These are phyloP conservation scores for Matsumurasca onukii DNA, from an alignment of 1,140 invertebrate species.

Conservation along the genomic window DNA sequence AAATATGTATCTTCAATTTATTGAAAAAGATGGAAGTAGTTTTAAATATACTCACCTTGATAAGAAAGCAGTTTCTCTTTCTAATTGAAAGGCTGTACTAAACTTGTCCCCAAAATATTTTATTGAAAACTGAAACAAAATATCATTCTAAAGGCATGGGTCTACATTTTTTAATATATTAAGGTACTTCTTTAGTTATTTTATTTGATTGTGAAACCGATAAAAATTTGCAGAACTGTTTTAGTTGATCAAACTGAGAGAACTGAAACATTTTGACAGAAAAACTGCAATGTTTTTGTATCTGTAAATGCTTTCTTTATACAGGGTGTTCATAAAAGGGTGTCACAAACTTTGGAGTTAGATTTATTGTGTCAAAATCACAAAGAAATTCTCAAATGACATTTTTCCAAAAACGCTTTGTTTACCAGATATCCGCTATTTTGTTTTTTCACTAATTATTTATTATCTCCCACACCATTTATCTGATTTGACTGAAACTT, in stretches of 20 bases:
- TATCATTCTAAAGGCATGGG: background rate
- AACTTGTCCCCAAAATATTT: conserved; percentile 1
- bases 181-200: background rate
- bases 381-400: no score
- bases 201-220: background rate
- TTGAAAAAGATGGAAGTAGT: background rate
- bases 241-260: background rate
- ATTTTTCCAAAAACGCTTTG: no score
- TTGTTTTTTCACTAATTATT: no score
- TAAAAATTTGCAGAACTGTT: background rate
- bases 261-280: background rate
- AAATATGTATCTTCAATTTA: background rate
- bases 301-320: background rate
- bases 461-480: no score
- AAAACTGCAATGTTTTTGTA: background rate
- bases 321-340: background rate
- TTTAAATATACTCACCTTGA: conserved; percentile 7
- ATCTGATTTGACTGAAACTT: no score
- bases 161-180: background rate
- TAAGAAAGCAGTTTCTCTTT: background rate
- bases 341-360: no score
- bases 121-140: background rate
- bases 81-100: background rate
- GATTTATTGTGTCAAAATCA: no score
- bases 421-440: no score